Evolutionary conservation across 2,113 vertebrate species (phyloP), one percentile per base, ranked within the genome.

Genomic region (Corydoras sp.): DNA sequence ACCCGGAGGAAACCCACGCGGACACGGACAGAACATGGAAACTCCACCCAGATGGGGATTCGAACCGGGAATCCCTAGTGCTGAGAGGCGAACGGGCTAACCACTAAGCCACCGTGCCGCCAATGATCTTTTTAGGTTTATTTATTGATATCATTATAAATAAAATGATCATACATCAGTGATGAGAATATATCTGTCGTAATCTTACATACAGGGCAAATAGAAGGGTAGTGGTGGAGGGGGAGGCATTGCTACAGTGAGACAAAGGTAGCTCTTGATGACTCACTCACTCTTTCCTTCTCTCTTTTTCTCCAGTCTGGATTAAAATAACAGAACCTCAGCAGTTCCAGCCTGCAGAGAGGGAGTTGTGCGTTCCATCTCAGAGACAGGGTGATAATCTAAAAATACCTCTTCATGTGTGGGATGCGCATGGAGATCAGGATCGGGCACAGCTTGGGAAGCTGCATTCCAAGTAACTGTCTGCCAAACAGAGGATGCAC

Each of bases 301-400:
- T 67, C 53, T 68, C 74, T 71, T 50, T 71, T 35, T 65, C 71
- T 86, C 81, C 85, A 85, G 85, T 88, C 85, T 89, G 89, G 87
- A 87, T 89, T 86, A 84, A 88, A 91, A 90, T 88, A 89, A 89
- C 86, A 89, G 85, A 85, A 69, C 76, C 83, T 84, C 83, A 80
- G 82, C 85, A 88, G 84, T 83, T 81, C 79, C 82, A 85, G 86
- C 87, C 86, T 85, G 86, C 85, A 86, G 86, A 86, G 85, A 85
- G 82, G 83, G 84, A 87, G 88, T 87, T 85, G 85, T 80, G 67
- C 64, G 62, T 83, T 87, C 86, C 82, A 87, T 87, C 87, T 87
- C 77, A 68, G 82, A 88, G 86, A 87, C 86, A 85, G 84, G 79
- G 79, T 84, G 85, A 87, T 84, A 79, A n/a, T 68, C 87, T 90